phyloP scores from a whole-genome alignment of 2,113 vertebrate genomes.

The Amphiprion percula region DNA sequence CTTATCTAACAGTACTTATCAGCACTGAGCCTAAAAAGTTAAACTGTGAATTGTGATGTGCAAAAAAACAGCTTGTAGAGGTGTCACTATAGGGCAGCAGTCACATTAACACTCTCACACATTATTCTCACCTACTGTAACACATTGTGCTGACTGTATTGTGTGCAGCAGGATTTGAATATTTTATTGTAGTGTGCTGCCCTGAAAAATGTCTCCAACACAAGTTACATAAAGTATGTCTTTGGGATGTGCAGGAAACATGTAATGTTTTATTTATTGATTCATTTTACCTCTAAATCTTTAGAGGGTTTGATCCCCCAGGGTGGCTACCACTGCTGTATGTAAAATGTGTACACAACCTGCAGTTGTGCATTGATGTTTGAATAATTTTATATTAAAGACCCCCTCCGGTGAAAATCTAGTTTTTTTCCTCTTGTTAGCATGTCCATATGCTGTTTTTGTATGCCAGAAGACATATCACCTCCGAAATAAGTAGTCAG shows the following conservation, averaged over 20 bases:
- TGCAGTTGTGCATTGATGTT: neutral
- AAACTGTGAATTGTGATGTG: neutral
- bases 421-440: too few relatives aligned
- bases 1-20: neutral
- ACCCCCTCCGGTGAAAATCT: too few relatives aligned
- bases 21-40: neutral
- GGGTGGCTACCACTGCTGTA: neutral
- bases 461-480: too few relatives aligned
- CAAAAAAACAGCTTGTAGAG: neutral
- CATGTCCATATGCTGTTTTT: too few relatives aligned
- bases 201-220: too few relatives aligned
- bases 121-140: neutral
- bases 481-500: too few relatives aligned
- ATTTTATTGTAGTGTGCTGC: too few relatives aligned
- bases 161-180: too few relatives aligned
- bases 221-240: too few relatives aligned
- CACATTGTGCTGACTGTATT: neutral
- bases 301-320: neutral
- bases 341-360: neutral
- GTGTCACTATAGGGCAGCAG: neutral
- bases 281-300: neutral
- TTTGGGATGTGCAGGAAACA: too few relatives aligned
- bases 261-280: too few relatives aligned
- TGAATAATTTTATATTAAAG: too few relatives aligned
- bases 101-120: constrained; percentile 3